Evolutionary conservation across 2,113 vertebrate species (phyloP), one percentile per base, ranked within the genome.

Genomic region (Coregonus clupeaformis): DNA sequence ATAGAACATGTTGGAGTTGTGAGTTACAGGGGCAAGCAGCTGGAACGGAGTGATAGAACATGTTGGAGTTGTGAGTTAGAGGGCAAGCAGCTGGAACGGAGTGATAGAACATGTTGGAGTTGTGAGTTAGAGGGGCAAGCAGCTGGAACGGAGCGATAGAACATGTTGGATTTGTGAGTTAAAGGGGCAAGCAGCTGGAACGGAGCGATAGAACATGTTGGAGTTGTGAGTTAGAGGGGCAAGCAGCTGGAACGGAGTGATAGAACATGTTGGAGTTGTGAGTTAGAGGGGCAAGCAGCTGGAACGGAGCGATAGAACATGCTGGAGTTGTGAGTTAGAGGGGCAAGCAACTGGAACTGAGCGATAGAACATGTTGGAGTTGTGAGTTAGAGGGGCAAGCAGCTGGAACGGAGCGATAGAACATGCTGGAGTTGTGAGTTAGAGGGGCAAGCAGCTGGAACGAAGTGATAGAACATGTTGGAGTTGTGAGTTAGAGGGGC

Each of bases 1-100:
- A 73, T 73, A 73, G 77, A 18, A 76, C 77, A 66, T 49, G 77
- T 70, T 83, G 84, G 85, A 81, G 86, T 87, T 81, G 81, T 42
- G 62, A 68, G 74, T 42, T 14, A 55, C 16, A 42, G 71, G 76
- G 83, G 80, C 69, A 80, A 79, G 78, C 85, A 36, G 36, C 32
- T 36, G 32, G 32, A 36, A 36, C 32, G 69, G 70, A 65, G 78
- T 27, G 27, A 73, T 73, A 73, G 77, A 18, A 76, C 77, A 66
- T 49, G 77, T 70, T 83, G 84, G 85, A 81, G 86, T 87, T 81
- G 81, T 42, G 62, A 68, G 74, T 42, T 14, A 55, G 52, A 42
- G 71, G 76, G 81, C 69, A 80, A 79, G 78, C 85, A 36, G 36
- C 32, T 36, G 32, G 32, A 36, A 36, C 32, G 69, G 70, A 65